Evolutionary conservation across 2,888 invertebrate genomes (phyloP).

Genomic region (Itoplectis maculator): DNA sequence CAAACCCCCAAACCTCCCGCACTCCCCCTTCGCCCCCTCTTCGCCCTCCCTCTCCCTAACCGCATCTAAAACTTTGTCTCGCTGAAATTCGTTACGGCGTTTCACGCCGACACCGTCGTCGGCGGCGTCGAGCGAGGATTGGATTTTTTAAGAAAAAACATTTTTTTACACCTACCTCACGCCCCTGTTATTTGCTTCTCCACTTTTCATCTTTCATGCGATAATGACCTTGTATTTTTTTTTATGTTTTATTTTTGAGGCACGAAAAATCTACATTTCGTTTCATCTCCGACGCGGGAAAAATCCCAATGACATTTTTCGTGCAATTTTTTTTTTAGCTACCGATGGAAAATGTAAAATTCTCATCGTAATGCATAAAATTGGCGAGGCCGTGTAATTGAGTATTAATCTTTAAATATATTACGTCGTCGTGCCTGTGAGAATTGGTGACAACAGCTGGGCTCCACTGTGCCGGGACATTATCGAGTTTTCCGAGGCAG

Average conservation of each 20-base stretch:
- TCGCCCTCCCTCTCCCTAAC: not conserved
- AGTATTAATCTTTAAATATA: not conserved
- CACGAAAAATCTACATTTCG: not conserved
- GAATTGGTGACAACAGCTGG: slow-evolving; percentile 24
- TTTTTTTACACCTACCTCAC: not conserved
- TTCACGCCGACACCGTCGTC: slow-evolving; percentile 14
- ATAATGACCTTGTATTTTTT: not conserved
- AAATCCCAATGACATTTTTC: no score
- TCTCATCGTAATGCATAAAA: not conserved
- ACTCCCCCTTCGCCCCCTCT: not conserved
- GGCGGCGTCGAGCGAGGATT: slow-evolving; percentile 8
- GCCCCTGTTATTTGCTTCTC: not conserved
- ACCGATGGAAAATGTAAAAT: not conserved
- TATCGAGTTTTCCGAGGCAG: slow-evolving; percentile 19
- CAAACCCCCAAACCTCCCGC: no score
- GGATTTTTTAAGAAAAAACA: not conserved
- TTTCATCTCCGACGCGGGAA: no score
- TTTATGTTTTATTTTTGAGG: not conserved
- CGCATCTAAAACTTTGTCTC: slow-evolving; percentile 15
- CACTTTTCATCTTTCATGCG: not conserved
- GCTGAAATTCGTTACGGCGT: slow-evolving; percentile 18
- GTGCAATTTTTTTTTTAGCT: not conserved
- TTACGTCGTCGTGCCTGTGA: not conserved
- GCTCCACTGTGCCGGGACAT: slow-evolving; percentile 8
- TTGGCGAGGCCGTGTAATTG: not conserved